These are phyloP conservation scores for Anas acuta DNA, from an alignment of 2,797 vertebrate species.

Conservation along the genomic window DNA sequence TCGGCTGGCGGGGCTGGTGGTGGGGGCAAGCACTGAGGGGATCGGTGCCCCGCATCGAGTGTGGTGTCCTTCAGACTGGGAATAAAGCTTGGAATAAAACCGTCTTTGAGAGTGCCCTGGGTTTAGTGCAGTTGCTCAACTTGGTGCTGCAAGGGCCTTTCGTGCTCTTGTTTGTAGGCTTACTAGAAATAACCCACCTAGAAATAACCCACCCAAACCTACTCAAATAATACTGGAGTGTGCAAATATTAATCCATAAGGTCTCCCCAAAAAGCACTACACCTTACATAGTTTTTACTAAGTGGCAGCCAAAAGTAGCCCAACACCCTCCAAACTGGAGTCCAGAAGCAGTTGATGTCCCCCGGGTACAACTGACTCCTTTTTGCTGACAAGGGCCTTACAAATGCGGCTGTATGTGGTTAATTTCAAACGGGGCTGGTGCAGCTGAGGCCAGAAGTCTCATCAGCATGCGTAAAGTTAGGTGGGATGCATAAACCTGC, in stretches of 20 bases:
- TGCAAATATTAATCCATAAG: too few relatives aligned
- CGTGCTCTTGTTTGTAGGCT: too few relatives aligned
- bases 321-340: fast-evolving
- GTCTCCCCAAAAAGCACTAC: too few relatives aligned
- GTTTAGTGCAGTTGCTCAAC: background rate
- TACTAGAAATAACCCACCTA: too few relatives aligned
- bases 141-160: background rate
- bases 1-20: background rate
- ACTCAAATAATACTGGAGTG: too few relatives aligned
- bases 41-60: background rate
- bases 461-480: background rate
- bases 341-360: background rate
- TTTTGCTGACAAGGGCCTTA: background rate
- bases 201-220: too few relatives aligned
- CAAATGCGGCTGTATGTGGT: fast-evolving
- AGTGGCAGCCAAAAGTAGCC: background rate
- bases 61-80: background rate
- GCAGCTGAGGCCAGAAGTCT: background rate
- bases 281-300: background rate
- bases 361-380: background rate
- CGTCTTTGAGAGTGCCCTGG: background rate
- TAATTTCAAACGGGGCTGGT: background rate
- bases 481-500: background rate
- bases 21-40: too few relatives aligned
- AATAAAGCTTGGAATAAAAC: background rate